Conservation (phyloP, 2,113 vertebrate genomes). For the Antennarius striatus region DNA sequence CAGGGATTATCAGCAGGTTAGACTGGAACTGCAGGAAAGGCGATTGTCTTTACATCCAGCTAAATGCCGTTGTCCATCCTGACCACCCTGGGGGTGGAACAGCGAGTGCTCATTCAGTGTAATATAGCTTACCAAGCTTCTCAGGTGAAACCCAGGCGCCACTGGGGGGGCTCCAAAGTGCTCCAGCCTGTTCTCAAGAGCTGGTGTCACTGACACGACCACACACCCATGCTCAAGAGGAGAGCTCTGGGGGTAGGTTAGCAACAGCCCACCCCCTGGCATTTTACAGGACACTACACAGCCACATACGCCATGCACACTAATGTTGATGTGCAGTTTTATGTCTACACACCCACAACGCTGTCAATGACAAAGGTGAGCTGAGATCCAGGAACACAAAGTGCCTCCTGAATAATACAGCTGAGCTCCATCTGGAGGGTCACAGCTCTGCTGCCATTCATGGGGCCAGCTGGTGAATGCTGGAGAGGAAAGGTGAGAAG, state of each 20-base stretch:
- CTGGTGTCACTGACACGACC: slow-evolving; percentile 54
- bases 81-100: slow-evolving; percentile 32
- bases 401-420: slow-evolving; percentile 75
- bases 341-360: slow-evolving; percentile 20
- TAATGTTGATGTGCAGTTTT: slow-evolving; percentile 15
- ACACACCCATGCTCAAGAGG: slow-evolving; percentile 16
- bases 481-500: slow-evolving; percentile 78
- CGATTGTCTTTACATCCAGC: slow-evolving; percentile 25
- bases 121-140: slow-evolving; percentile 74
- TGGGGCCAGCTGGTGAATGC: slow-evolving; percentile 73
- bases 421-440: slow-evolving; percentile 58
- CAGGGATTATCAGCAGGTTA: slow-evolving; percentile 21
- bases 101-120: slow-evolving; percentile 46
- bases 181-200: slow-evolving; percentile 54
- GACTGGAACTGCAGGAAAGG: slow-evolving; percentile 26
- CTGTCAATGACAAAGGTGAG: slow-evolving; percentile 34
- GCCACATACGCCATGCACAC: slow-evolving; percentile 32
- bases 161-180: slow-evolving; percentile 58
- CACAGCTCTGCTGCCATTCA: slow-evolving; percentile 59
- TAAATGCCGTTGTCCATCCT: slow-evolving; percentile 35
- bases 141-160: slow-evolving; percentile 67
- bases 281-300: slow-evolving; percentile 8
- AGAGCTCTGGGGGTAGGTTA: slow-evolving; percentile 12
- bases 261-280: slow-evolving; percentile 39
- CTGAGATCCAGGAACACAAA: slow-evolving; percentile 49